These are phyloP conservation scores for Drosophila sp. DNA, from an alignment of 1,140 invertebrate genomes.

Conservation along the genomic window DNA sequence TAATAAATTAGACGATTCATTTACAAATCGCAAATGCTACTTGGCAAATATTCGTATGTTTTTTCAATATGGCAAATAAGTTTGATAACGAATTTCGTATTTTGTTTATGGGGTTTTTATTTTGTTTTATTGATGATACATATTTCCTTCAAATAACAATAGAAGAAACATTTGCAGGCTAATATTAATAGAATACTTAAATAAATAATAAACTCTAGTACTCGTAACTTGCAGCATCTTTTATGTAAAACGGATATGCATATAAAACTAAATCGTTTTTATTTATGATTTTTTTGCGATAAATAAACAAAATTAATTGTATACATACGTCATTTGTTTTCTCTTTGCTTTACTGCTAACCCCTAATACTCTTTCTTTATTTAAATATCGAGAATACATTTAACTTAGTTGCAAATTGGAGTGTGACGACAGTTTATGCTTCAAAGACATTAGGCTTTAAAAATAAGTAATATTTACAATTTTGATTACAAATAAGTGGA, in stretches of 20 bases:
- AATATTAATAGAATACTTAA: slow-evolving; percentile 70
- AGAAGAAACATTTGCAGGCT: slow-evolving; percentile 64
- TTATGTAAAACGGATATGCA: slow-evolving; percentile 68
- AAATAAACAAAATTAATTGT: slow-evolving; percentile 70
- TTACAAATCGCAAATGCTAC: slow-evolving; percentile 44
- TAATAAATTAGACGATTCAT: slow-evolving; percentile 66
- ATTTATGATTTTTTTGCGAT: slow-evolving; percentile 64
- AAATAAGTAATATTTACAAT: slow-evolving; percentile 36
- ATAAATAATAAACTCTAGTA: slow-evolving; percentile 64
- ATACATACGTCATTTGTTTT: slow-evolving; percentile 33
- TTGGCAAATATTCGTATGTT: neutral
- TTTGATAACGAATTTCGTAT: slow-evolving; percentile 30
- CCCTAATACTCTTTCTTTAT: slow-evolving; percentile 16
- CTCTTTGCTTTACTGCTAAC: slow-evolving; percentile 5
- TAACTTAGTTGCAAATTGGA: slow-evolving; percentile 5
- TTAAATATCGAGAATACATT: slow-evolving; percentile 4
- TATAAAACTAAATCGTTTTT: slow-evolving; percentile 66
- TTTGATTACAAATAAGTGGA: slow-evolving; percentile 19
- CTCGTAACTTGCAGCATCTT: slow-evolving; percentile 65
- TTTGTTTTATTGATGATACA: slow-evolving; percentile 42
- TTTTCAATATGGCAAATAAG: slow-evolving; percentile 19
- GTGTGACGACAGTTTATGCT: slow-evolving; percentile 15
- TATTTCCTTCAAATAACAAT: slow-evolving; percentile 41
- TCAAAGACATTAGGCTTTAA: slow-evolving; percentile 1
- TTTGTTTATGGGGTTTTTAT: slow-evolving; percentile 45